A percentile compares a stretch with the other conserved stretches of the same genome.
Evolutionary conservation across 2,888 invertebrate species (phyloP).

Genomic region (Ptilodon capucinus): DNA sequence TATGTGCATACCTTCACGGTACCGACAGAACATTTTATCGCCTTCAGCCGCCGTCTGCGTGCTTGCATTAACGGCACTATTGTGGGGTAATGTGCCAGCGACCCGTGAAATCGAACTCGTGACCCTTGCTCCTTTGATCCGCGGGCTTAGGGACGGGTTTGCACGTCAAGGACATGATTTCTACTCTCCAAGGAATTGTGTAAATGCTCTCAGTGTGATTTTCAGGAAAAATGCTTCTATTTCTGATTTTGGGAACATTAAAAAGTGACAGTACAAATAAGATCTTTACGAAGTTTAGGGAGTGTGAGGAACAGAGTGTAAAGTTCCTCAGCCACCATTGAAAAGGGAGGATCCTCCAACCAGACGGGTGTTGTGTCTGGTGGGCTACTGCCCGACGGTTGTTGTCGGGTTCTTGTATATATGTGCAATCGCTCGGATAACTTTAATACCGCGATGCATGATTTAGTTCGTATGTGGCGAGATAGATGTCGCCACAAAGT

Average conservation of each 20-base stretch:
- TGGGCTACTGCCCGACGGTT: no score
- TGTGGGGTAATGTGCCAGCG: conserved; percentile 15
- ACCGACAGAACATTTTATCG: neutral
- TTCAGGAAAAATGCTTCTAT: neutral
- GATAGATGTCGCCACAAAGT: no score
- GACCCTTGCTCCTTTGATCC: conserved; percentile 22
- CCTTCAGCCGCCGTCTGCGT: neutral
- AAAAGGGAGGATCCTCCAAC: no score
- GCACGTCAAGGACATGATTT: neutral
- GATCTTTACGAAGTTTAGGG: no score
- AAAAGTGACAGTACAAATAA: no score
- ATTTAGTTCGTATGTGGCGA: no score
- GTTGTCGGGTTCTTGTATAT: no score
- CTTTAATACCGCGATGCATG: no score
- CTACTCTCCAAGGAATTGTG: conserved; percentile 5
- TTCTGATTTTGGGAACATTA: neutral
- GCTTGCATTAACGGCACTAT: conserved; percentile 17
- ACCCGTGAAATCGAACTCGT: conserved; percentile 27
- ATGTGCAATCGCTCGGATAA: no score
- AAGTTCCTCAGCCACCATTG: no score
- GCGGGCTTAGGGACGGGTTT: conserved; percentile 13
- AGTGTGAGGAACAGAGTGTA: no score
- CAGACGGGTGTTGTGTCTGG: no score
- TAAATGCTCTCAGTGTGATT: neutral
- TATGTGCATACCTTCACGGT: neutral